Evolutionary conservation across 1,140 invertebrate genomes (phyloP), one percentile per base, ranked within the genome.

Genomic region (Delia radicum): DNA sequence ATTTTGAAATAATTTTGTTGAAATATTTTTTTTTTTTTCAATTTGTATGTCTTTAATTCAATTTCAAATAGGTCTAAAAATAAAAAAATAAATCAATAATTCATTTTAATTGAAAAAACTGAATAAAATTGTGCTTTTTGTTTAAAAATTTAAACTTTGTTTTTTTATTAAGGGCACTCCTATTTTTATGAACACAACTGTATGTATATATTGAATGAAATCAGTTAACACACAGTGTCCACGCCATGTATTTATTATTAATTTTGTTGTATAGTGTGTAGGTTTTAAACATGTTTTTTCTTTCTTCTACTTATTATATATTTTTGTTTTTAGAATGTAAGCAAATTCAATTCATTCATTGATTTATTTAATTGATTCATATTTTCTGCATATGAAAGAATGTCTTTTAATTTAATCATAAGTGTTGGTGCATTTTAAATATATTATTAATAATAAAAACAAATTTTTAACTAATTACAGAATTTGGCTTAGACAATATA

Each of bases 401-500:
- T 37, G 8, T 42, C 8, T 42, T 42, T 42, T 1, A 15, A 10
- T 42, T 3, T 42, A n/a, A n/a, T 33, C 12, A 12, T 37, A 37
- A 1, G 33, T 37, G 13, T 37, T 7, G 1, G 13, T 37, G 33
- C 13, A 37, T 37, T 37, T 7, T 37, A 37, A 37, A 37, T 37
- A 13, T 13, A 37, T 37, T 37, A 37, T 37, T 37, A 37, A 37
- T 3, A 13, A 37, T n/a, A n/a, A n/a, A n/a, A n/a, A n/a, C 13
- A 13, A 0, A 69, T 24, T 69, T 37, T 29, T 29, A 2, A 31
- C 13, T 67, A 28, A 28, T 37, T 69, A 24, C 65, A 69, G 65
- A 69, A 33, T 69, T 69, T 69, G 65, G 18, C 65, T 69, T n/a
- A 33, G 65, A 69, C 65, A 33, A 69, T 33, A 69, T 33, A 18